These are phyloP conservation scores for Sardina pilchardus DNA, from an alignment of 2,113 vertebrate species.

Conservation along the genomic window DNA sequence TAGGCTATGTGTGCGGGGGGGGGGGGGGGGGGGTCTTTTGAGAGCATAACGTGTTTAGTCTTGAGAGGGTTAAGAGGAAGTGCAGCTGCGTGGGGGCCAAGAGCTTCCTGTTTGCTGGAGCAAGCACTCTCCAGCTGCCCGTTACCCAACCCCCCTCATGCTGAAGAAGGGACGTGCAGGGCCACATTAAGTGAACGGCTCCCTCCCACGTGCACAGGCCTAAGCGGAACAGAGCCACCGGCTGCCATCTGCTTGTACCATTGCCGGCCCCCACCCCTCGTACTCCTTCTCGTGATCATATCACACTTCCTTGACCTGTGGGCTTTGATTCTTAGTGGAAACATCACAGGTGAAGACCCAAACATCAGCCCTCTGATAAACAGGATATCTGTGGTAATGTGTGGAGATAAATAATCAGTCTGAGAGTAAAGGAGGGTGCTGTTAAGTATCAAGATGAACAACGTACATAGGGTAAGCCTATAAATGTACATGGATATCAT, in stretches of 20 bases:
- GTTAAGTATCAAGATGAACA: neutral
- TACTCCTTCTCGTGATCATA: neutral
- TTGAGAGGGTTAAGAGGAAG: conserved; percentile 68
- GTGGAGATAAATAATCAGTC: too few species aligned
- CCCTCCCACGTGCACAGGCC: neutral
- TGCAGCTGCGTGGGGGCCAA: conserved; percentile 47
- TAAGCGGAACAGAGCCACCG: neutral
- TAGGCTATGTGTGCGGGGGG: neutral
- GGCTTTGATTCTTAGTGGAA: neutral
- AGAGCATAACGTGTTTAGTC: neutral
- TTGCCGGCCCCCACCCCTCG: neutral
- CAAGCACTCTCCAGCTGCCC: conserved; percentile 35
- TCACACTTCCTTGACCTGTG: neutral
- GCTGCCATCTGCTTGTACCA: neutral
- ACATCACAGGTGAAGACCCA: neutral
- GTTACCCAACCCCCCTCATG: conserved; percentile 43
- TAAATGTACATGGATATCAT: neutral
- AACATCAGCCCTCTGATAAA: neutral
- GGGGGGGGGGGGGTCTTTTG: neutral
- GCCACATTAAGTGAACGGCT: neutral
- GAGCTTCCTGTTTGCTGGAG: conserved; percentile 54
- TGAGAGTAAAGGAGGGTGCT: neutral
- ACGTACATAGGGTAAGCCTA: neutral
- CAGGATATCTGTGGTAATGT: neutral
- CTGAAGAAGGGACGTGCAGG: neutral